Evolutionary conservation across 2,113 vertebrate genomes (phyloP).

Genomic region (Albula glossodonta): DNA sequence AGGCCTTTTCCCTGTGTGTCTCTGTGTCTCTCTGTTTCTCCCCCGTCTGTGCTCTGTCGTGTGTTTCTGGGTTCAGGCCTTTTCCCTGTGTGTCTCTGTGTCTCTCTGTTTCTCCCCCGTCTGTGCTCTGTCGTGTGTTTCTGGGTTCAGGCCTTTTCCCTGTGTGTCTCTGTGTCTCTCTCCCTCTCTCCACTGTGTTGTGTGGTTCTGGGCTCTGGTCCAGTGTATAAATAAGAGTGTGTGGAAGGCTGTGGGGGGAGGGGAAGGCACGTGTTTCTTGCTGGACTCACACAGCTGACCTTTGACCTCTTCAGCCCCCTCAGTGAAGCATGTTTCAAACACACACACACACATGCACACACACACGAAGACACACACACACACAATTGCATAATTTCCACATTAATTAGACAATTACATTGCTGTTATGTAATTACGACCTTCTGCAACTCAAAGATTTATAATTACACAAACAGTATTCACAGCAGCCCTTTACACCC

Average conservation of each 20-base stretch:
- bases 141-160: background rate
- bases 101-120: background rate
- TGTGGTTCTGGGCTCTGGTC: conserved; percentile 50
- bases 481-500: background rate
- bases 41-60: conserved; percentile 34
- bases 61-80: background rate
- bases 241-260: conserved; percentile 60
- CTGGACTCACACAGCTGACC: conserved; percentile 57
- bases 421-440: background rate
- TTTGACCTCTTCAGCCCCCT: conserved; percentile 64
- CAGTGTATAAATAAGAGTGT: conserved; percentile 71
- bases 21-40: conserved; percentile 19
- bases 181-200: background rate
- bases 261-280: conserved; percentile 51
- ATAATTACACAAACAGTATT: background rate
- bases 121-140: conserved; percentile 31
- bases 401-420: conserved; percentile 33
- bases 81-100: conserved; percentile 26
- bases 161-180: conserved; percentile 28
- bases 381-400: background rate
- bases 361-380: conserved; percentile 2
- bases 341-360: conserved; percentile 40
- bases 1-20: conserved; percentile 19
- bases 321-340: background rate
- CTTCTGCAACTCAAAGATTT: background rate